These are phyloP conservation scores for Engystomops pustulosus DNA, from an alignment of 2,113 vertebrate genomes.

Conservation along the genomic window DNA sequence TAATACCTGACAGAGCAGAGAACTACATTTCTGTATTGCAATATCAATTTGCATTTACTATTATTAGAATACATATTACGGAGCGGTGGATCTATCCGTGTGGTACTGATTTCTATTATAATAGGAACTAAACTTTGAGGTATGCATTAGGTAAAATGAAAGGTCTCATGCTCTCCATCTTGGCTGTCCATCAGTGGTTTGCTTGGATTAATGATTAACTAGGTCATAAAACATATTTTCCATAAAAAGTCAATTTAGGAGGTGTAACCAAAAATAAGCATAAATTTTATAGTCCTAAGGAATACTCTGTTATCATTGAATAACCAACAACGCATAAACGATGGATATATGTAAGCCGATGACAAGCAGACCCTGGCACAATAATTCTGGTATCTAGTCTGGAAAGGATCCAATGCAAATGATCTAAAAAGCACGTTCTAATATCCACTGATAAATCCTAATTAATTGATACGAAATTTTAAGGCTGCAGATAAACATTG, in stretches of 20 bases:
- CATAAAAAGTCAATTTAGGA: slow-evolving; percentile 24
- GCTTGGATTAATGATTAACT: background rate
- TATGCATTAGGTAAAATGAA: background rate
- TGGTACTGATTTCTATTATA: background rate
- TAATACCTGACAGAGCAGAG: slow-evolving; percentile 6
- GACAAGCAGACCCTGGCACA: slow-evolving; percentile 40
- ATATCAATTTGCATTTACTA: slow-evolving; percentile 2
- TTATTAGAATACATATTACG: background rate
- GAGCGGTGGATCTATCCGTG: background rate
- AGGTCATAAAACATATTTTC: background rate
- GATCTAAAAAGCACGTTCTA: background rate
- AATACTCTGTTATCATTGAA: slow-evolving; percentile 2
- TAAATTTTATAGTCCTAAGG: background rate
- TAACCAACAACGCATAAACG: slow-evolving; percentile 14
- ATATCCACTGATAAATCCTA: background rate
- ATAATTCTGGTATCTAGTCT: slow-evolving; percentile 19
- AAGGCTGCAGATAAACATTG: background rate
- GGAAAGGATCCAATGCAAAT: slow-evolving; percentile 30
- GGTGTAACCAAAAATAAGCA: background rate
- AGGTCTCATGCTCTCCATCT: background rate
- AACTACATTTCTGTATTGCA: background rate
- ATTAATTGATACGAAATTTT: background rate
- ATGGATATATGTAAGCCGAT: slow-evolving; percentile 25
- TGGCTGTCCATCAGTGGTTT: background rate
- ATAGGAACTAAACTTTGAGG: background rate